Base-by-base conservation (phyloP, 2,797 vertebrate species). In the Anomalospiza imberbis region DNA sequence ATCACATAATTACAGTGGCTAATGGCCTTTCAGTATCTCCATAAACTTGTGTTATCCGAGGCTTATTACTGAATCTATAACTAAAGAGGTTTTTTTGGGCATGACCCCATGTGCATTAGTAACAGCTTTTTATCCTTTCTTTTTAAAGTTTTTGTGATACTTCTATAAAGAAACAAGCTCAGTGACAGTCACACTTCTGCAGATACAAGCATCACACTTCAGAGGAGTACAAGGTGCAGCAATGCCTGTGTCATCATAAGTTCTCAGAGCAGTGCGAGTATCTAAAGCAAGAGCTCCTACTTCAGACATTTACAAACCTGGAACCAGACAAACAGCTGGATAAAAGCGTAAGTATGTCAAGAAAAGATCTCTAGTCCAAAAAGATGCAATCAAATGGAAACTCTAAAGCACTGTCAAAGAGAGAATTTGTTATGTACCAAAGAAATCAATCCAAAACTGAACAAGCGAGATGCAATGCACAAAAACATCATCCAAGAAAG, bases 241-340 rank as follows among this genome's bases (percentile, higher is more conserved):
- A 86, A 22, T 63, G 22, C 63, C 84, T 79, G 80, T 50, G n/a
- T 66, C 85, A 66, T 12, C 67, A 48, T 42, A 91, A 72, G 65
- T 74, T 84, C 72, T 63, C 17, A 44, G 42, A 85, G 79, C 34
- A 86, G 7, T 12, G 14, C 44, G 77, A 77, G 12, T 24, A 94
- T 17, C 34, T 71, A 76, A 94, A 71, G 60, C 83, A 95, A 72
- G 38, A 93, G 77, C 72, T 94, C 40, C 74, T 70, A 36, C 51
- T 88, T 79, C 7, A 13, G 65, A 89, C 19, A 38, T 45, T 77
- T 74, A 88, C 72, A 91, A 96, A 89, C 80, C 51, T 61, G 68
- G 73, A 94, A 91, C 57, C 74, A 95, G 34, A 86, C 58, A 83
- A 88, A 89, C 63, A 95, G 74, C 1, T 93, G 70, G 42, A 92